A percentile compares a stretch with the other conserved stretches of the same genome.
Conservation (phyloP, 2,113 vertebrate genomes). For the Panthera leo region DNA sequence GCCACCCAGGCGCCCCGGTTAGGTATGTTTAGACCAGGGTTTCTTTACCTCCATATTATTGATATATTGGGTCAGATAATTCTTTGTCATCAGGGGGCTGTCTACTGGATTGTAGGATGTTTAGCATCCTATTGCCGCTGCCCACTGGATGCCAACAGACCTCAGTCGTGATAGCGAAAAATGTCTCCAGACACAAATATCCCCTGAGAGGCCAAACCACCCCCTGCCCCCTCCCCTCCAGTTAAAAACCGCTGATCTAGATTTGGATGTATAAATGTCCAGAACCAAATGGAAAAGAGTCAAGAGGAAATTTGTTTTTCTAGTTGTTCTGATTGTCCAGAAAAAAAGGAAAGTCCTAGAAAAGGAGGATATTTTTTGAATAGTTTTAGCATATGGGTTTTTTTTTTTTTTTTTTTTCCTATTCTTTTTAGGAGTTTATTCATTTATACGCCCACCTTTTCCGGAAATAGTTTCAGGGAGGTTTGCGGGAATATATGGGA, state of each 20-base stretch:
- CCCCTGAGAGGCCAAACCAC: neutral
- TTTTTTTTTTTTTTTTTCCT: neutral
- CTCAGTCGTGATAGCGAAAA: neutral
- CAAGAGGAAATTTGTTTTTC: slow-evolving; percentile 1
- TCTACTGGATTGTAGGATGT: neutral
- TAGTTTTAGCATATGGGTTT: neutral
- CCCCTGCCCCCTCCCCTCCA: neutral
- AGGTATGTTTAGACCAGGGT: neutral
- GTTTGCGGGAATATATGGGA: neutral
- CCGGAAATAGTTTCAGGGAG: neutral
- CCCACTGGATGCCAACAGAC: neutral
- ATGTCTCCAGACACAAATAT: neutral
- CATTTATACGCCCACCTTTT: neutral
- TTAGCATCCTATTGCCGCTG: neutral
- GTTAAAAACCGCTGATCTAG: neutral
- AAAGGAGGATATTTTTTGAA: slow-evolving; percentile 29
- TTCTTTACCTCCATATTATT: neutral
- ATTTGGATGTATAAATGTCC: neutral
- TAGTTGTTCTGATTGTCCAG: neutral
- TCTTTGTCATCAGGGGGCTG: neutral
- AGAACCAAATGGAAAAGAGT: neutral
- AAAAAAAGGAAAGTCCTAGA: neutral
- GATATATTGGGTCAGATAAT: neutral
- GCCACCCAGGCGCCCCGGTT: too few relatives aligned
- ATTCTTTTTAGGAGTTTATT: neutral